Percentiles rank a stretch among this genome's conserved stretches.
phyloP scores from a whole-genome alignment of 92 coral and sea anemone genomes.

The Blastomussa wellsi region DNA sequence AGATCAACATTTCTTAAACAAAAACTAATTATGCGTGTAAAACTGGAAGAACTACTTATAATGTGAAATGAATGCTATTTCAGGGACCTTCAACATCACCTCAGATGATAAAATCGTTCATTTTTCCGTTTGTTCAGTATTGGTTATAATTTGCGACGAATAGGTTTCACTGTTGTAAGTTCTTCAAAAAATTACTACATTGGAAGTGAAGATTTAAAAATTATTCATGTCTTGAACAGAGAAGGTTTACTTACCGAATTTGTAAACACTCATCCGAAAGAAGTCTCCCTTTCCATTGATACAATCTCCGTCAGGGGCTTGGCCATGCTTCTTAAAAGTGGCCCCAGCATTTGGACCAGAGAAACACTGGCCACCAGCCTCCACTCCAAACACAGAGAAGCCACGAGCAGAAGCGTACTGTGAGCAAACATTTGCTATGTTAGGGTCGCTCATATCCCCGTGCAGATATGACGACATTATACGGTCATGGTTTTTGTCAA shows the following conservation, averaged over 20 bases:
- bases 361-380: constrained; percentile 34
- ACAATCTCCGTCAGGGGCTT: not conserved
- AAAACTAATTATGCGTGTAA: too few species aligned
- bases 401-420: constrained; percentile 26
- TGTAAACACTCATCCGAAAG: not conserved
- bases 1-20: too few species aligned
- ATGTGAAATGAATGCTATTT: too few species aligned
- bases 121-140: too few species aligned
- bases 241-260: not conserved
- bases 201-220: too few species aligned
- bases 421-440: not conserved
- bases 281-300: not conserved
- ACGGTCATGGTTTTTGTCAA: not conserved
- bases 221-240: not conserved
- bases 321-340: constrained; percentile 10
- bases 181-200: not conserved
- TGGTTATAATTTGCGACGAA: not conserved
- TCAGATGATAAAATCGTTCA: too few species aligned
- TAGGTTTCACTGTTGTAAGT: not conserved
- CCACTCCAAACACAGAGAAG: constrained; percentile 34
- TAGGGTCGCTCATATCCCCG: not conserved
- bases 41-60: too few species aligned
- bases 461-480: not conserved
- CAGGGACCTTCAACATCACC: too few species aligned
- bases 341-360: constrained; percentile 18